These are phyloP conservation scores for Mormyrops attenuatus DNA, from an alignment of 2,797 vertebrate species.

Conservation along the genomic window DNA sequence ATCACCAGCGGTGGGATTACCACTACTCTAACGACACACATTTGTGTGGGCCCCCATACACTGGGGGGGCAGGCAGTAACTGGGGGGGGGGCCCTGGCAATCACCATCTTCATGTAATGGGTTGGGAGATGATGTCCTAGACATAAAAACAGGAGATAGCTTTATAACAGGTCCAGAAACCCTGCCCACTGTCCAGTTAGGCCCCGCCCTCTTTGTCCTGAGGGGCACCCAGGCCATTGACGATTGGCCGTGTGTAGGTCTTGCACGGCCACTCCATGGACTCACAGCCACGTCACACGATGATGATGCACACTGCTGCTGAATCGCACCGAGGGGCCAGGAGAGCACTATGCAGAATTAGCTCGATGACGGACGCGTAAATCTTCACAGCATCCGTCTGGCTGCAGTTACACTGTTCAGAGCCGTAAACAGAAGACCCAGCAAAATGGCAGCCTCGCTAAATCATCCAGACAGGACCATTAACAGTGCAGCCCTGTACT, in stretches of 20 bases:
- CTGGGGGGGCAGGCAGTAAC: not conserved
- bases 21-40: not conserved
- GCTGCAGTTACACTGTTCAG: slow-evolving; percentile 51
- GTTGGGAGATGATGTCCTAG: not conserved
- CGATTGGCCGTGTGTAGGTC: not conserved
- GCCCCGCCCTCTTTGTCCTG: not conserved
- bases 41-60: not conserved
- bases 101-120: not conserved
- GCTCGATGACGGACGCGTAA: slow-evolving; percentile 31
- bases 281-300: not conserved
- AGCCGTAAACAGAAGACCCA: slow-evolving; percentile 39
- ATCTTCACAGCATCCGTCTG: slow-evolving; percentile 28
- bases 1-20: not conserved
- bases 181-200: not conserved
- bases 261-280: not conserved
- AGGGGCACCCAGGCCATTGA: not conserved
- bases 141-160: not conserved
- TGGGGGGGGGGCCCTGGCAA: not conserved
- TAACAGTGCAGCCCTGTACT: not conserved
- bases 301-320: slow-evolving; percentile 9
- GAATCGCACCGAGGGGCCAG: slow-evolving; percentile 23
- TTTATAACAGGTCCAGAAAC: not conserved
- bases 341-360: slow-evolving; percentile 16
- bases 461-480: not conserved
- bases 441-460: not conserved